Conservation (phyloP, 1,140 invertebrate genomes). For the Eubasilissa regina region DNA sequence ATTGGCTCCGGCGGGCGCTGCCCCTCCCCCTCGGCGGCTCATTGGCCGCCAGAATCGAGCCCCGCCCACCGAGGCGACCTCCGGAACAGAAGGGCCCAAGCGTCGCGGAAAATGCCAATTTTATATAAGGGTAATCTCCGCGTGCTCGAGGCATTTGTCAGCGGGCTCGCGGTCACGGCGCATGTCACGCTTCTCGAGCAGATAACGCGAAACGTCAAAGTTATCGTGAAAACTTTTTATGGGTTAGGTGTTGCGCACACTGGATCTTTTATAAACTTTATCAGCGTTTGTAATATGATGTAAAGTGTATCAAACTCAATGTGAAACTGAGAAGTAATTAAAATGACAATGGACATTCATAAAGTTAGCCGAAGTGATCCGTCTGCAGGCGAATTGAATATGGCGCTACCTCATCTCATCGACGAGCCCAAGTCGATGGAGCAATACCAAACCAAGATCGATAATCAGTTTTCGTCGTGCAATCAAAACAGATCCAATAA, state of each 20-base stretch:
- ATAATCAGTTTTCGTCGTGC: slow-evolving; percentile 65
- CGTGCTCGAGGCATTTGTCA: slow-evolving; percentile 51
- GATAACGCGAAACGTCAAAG: slow-evolving; percentile 5
- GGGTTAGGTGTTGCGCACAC: not conserved
- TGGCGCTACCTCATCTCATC: slow-evolving; percentile 43
- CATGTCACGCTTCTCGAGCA: slow-evolving; percentile 21
- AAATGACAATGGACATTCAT: slow-evolving; percentile 74
- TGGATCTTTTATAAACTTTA: not conserved
- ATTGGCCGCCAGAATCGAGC: slow-evolving; percentile 65
- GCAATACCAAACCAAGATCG: slow-evolving; percentile 60
- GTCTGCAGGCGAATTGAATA: slow-evolving; percentile 64
- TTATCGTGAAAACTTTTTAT: slow-evolving; percentile 26
- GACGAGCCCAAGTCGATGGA: slow-evolving; percentile 52
- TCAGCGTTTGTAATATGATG: not conserved
- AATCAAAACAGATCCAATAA: slow-evolving; percentile 73
- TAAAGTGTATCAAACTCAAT: slow-evolving; percentile 2
- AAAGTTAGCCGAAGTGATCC: slow-evolving; percentile 71
- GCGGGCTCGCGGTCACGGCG: slow-evolving; percentile 29
- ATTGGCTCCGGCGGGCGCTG: slow-evolving; percentile 56
- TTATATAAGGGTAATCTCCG: slow-evolving; percentile 55
- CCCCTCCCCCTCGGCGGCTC: slow-evolving; percentile 60
- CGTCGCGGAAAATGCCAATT: slow-evolving; percentile 23
- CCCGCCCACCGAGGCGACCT: slow-evolving; percentile 63
- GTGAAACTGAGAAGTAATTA: slow-evolving; percentile 52
- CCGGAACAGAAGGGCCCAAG: slow-evolving; percentile 30